Evolutionary conservation across 2,113 vertebrate species (phyloP).

Genomic region (Oceanites oceanicus): DNA sequence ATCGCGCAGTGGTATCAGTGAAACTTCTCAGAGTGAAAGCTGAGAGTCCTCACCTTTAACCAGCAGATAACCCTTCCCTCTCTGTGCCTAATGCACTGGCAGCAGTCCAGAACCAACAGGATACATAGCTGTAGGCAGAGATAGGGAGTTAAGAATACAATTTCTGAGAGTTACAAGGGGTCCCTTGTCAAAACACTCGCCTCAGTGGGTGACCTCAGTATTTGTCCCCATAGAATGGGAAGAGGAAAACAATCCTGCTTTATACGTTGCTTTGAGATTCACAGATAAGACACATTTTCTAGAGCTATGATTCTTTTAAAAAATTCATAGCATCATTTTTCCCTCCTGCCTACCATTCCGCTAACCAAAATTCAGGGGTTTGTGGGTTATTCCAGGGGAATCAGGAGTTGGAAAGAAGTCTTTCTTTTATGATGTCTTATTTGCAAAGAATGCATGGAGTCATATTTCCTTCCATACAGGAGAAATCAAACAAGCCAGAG

Average conservation of each 20-base stretch:
- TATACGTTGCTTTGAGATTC: not conserved
- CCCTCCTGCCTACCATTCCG: not conserved
- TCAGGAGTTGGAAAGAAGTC: not conserved
- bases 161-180: not conserved
- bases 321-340: constrained; percentile 15
- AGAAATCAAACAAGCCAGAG: constrained; percentile 5
- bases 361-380: not conserved
- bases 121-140: not conserved
- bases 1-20: not conserved
- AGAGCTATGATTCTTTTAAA: not conserved
- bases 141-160: not conserved
- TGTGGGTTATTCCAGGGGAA: not conserved
- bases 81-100: not conserved
- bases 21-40: not conserved
- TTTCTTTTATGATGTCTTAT: not conserved
- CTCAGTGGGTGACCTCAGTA: not conserved
- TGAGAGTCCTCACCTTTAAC: not conserved
- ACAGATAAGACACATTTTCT: not conserved
- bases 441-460: not conserved
- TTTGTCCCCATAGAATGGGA: not conserved
- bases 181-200: not conserved
- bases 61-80: not conserved
- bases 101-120: not conserved
- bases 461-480: not conserved
- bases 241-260: not conserved